Evolutionary conservation across 30 jellyfish, hydroid and myxozoan genomes (phyloP).

Genomic region (Chrysaora quinquecirrha): DNA sequence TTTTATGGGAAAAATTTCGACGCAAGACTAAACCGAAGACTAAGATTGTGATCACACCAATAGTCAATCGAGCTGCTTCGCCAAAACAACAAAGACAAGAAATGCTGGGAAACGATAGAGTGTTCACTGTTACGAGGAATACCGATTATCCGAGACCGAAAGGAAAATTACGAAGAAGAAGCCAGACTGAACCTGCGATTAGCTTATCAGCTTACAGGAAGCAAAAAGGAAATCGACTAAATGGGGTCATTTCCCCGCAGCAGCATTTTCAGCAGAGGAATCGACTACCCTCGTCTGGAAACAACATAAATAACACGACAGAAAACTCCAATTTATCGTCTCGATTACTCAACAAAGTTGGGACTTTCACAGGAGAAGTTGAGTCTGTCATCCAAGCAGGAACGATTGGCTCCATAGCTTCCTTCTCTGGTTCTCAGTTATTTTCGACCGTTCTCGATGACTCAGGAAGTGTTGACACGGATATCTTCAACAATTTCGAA

Average conservation of each 20-base stretch:
- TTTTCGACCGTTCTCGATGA: slow-evolving; percentile 72
- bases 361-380: slow-evolving; percentile 49
- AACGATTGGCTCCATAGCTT: slow-evolving; percentile 79
- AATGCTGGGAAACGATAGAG: too few relatives aligned
- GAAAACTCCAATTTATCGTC: slow-evolving; percentile 2
- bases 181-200: slow-evolving; percentile 55
- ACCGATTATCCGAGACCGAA: too few relatives aligned
- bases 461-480: slow-evolving; percentile 74
- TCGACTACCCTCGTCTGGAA: too few relatives aligned
- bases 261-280: not conserved
- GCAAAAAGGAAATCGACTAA: not conserved
- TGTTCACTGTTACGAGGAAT: too few relatives aligned
- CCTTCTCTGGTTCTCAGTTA: slow-evolving; percentile 67
- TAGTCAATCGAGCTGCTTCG: too few relatives aligned
- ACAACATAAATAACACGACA: not conserved
- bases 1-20: too few relatives aligned
- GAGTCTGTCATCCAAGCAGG: slow-evolving; percentile 79
- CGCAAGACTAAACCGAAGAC: too few relatives aligned
- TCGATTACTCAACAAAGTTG: slow-evolving; percentile 10
- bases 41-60: too few relatives aligned
- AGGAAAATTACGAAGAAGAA: slow-evolving; percentile 5
- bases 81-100: too few relatives aligned
- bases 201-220: slow-evolving; percentile 36
- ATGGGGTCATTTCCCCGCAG: not conserved
- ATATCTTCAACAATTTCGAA: slow-evolving; percentile 81